Base-by-base conservation (phyloP, 2,797 vertebrate genomes). In the Adrianichthys oophorus region DNA sequence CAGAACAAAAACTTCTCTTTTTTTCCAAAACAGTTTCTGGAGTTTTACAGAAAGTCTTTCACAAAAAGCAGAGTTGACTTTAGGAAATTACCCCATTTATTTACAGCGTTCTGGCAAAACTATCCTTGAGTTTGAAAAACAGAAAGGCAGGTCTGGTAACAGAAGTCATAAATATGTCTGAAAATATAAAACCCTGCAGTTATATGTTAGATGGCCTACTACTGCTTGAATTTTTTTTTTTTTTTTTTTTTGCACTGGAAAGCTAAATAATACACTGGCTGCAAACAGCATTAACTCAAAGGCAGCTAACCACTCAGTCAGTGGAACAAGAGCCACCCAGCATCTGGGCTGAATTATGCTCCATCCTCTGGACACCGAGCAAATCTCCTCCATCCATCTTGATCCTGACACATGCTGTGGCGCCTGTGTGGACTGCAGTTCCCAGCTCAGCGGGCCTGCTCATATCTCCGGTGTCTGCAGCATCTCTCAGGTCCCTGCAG, bases 281-380 rank as follows among this genome's bases (percentile, higher is more conserved):
- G 19, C 42, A 61, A 45, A 56, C 56, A 24, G 48, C 61, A 57
- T 48, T 51, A 29, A 50, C 58, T 41, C 2, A 4, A 46, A 13
- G 23, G 59, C 60, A 57, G 44, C 57, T 58, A 59, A 76, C 73
- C 70, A 67, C 70, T 56, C 83, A 74, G 69, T 64, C 57, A 58
- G 55, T n/a, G 61, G 48, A 56, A 55, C 51, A 29, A 65, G 59
- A 62, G 68, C 65, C 61, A 48, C 54, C 47, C 62, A 56, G 65
- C 79, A 88, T 84, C 85, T 88, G 86, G 70, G 63, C 68, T 57
- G 61, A 80, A 85, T 78, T 66, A 88, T 17, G 56, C 65, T 54
- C 64, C 76, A 17, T 78, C 65, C 43, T 65, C 53, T 45, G 52
- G 41, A 61, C 74, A 48, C 5, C 8, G 0, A 41, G 6, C 41